Conservation (phyloP, 2,888 invertebrate species). For the Platypus cylindrus region DNA sequence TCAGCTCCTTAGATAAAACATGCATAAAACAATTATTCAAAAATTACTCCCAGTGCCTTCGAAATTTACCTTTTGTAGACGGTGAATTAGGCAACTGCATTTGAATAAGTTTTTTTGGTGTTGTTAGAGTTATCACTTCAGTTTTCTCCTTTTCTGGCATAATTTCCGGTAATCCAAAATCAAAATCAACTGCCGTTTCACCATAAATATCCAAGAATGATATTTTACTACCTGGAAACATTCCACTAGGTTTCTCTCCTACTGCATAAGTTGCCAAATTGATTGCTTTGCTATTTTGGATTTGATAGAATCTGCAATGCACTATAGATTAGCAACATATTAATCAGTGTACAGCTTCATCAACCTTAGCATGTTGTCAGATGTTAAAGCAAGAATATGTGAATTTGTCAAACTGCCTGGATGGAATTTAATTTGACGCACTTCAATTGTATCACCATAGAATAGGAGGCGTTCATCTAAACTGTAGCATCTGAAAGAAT, state of each 20-base stretch:
- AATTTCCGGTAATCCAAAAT: constrained; percentile 50
- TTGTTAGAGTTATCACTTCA: too few relatives aligned
- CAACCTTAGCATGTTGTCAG: constrained; percentile 75
- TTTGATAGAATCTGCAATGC: constrained; percentile 26
- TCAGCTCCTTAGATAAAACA: too few relatives aligned
- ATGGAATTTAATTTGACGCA: constrained; percentile 73
- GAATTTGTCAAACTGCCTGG: constrained; percentile 65
- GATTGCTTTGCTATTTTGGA: constrained; percentile 24
- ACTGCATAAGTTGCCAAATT: constrained; percentile 25
- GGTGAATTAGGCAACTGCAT: too few relatives aligned
- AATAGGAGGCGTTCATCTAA: constrained; percentile 63
- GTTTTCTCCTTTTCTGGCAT: constrained; percentile 6
- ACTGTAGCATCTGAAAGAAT: constrained; percentile 50
- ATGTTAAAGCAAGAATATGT: constrained; percentile 67
- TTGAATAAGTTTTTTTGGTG: too few relatives aligned
- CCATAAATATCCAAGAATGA: constrained; percentile 46
- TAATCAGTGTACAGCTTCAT: too few relatives aligned
- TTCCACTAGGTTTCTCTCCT: constrained; percentile 29
- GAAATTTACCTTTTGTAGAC: too few relatives aligned
- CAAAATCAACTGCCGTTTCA: constrained; percentile 78
- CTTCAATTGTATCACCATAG: constrained; percentile 53
- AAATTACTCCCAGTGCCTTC: too few relatives aligned
- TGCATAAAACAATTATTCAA: too few relatives aligned
- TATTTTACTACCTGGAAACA: constrained; percentile 30
- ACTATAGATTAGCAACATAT: background rate